Conservation (phyloP, 2,888 invertebrate species). For the Blomia tropicalis region DNA sequence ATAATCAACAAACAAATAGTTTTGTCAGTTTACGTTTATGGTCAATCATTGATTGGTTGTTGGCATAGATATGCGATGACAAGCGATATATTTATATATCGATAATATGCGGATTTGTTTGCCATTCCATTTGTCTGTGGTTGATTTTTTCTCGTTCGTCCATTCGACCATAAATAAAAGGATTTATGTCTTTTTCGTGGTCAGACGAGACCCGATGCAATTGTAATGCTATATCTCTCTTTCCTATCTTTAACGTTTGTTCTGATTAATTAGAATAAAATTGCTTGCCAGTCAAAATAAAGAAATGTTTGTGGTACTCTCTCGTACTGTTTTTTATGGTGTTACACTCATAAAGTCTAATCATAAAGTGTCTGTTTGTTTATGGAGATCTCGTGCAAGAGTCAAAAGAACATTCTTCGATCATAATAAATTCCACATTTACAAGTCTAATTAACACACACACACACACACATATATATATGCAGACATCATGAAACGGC, state of each 20-base stretch:
- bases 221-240: no score
- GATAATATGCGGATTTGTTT: no score
- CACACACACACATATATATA: neutral
- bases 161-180: constrained; percentile 7
- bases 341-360: neutral
- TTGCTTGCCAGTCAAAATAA: neutral
- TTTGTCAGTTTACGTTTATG: no score
- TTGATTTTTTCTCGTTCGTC: no score
- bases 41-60: no score
- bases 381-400: neutral
- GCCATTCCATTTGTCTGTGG: no score
- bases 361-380: constrained; percentile 1
- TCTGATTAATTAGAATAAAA: constrained; percentile 13
- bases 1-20: no score
- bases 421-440: constrained; percentile 9
- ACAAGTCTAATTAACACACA: constrained; percentile 1
- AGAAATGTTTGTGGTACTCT: neutral
- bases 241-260: no score
- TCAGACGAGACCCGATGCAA: no score
- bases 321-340: neutral
- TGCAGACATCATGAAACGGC: no score
- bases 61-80: no score
- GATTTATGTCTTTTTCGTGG: neutral
- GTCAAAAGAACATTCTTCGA: constrained; percentile 2
- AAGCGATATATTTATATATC: no score